phyloP scores from a whole-genome alignment of 2,797 vertebrate genomes.

The Cheirogaleus major region DNA sequence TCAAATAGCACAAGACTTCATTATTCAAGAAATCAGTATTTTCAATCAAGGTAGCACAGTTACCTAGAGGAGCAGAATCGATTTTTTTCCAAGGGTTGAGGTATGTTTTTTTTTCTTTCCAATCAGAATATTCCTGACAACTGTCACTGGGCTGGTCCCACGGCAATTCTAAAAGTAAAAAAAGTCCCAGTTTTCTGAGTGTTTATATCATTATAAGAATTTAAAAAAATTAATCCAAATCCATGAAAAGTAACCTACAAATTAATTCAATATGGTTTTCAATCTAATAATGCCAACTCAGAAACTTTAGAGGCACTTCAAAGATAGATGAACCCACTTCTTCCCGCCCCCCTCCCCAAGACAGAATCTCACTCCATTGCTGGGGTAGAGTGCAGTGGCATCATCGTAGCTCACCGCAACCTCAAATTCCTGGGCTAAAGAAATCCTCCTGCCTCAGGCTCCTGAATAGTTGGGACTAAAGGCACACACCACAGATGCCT shows the following conservation, averaged over 20 bases:
- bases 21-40: conserved; percentile 4
- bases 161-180: conserved; percentile 91
- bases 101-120: conserved; percentile 96
- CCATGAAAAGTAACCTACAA: conserved; percentile 1
- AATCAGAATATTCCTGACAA: conserved; percentile 97
- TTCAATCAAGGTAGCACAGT: conserved; percentile 55
- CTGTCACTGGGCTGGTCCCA: conserved; percentile 97
- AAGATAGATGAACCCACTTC: neutral
- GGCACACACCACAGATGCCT: too few species aligned
- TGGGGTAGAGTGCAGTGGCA: too few species aligned
- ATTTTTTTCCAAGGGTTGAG: conserved; percentile 98
- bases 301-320: neutral
- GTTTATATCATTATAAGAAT: neutral
- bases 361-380: too few species aligned
- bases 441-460: too few species aligned
- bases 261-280: conserved; percentile 21
- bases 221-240: neutral
- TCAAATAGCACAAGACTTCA: conserved; percentile 21
- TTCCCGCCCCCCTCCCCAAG: too few species aligned
- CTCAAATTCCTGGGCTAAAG: too few species aligned
- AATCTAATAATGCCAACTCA: conserved; percentile 3
- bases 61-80: conserved; percentile 93
- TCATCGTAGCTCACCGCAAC: too few species aligned
- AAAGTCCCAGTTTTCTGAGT: neutral
- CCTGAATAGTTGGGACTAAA: too few species aligned